A percentile compares a stretch with the other conserved stretches of the same genome.
These are phyloP conservation scores for Nomada fucata DNA, from an alignment of 2,888 invertebrate genomes.

Conservation along the genomic window DNA sequence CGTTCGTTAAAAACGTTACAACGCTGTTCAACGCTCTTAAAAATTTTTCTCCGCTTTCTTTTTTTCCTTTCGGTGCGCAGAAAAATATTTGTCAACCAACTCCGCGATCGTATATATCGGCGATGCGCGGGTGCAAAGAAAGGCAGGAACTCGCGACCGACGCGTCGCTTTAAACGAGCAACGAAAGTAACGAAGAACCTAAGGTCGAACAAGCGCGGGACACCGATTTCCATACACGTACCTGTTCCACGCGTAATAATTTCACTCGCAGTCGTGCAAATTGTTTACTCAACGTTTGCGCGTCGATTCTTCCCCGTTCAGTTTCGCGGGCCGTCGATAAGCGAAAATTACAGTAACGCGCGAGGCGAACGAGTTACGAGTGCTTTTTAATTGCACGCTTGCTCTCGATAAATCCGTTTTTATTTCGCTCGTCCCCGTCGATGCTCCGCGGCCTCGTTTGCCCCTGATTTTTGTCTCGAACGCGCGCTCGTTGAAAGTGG, in stretches of 20 bases:
- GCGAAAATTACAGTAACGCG: constrained; percentile 35
- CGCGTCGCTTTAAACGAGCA: too few relatives aligned
- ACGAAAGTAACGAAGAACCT: too few relatives aligned
- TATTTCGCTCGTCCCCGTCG: constrained; percentile 18
- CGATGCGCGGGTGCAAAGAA: too few relatives aligned
- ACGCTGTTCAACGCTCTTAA: too few relatives aligned
- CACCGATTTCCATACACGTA: background rate
- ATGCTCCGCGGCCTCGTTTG: background rate
- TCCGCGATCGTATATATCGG: too few relatives aligned
- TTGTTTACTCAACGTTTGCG: constrained; percentile 27
- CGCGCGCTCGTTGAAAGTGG: background rate
- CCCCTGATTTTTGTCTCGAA: background rate
- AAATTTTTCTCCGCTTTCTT: too few relatives aligned
- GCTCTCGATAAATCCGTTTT: constrained; percentile 39
- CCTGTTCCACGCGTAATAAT: constrained; percentile 7
- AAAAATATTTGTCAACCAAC: too few relatives aligned
- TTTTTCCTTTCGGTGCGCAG: too few relatives aligned
- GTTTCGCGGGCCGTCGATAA: constrained; percentile 40
- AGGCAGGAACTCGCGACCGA: too few relatives aligned
- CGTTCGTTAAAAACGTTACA: too few relatives aligned
- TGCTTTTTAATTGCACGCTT: constrained; percentile 42
- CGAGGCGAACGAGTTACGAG: constrained; percentile 29
- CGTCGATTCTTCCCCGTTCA: constrained; percentile 24
- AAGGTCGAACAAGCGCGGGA: background rate
- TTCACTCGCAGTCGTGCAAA: constrained; percentile 11